These are phyloP conservation scores for Brachionus rubens DNA, from an alignment of 1,140 invertebrate genomes.

Conservation along the genomic window DNA sequence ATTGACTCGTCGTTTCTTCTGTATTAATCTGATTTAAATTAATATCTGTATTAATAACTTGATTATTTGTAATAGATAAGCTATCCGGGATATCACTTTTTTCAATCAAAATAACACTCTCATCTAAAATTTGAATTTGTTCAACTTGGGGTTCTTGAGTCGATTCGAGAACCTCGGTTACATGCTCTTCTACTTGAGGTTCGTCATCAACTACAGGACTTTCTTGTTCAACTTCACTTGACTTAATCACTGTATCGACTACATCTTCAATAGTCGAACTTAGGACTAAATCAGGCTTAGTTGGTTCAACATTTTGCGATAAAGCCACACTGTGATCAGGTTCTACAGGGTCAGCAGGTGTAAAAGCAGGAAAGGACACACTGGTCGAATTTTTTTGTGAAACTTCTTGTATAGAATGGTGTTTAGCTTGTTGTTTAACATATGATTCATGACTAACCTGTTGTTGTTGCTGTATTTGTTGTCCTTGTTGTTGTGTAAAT, in stretches of 20 bases:
- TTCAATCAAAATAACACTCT: background rate
- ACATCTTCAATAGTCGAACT: no score
- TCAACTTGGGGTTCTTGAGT: background rate
- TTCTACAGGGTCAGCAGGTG: background rate
- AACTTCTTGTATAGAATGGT: background rate
- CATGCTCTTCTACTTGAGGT: background rate
- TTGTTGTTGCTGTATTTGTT: background rate
- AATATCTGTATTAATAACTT: conserved; percentile 36
- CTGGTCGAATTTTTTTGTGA: background rate
- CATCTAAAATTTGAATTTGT: background rate
- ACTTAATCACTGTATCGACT: no score
- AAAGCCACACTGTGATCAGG: no score
- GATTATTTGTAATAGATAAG: background rate
- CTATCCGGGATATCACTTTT: conserved; percentile 6
- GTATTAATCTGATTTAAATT: conserved; percentile 23
- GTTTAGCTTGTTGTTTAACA: conserved; percentile 15
- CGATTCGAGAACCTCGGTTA: background rate
- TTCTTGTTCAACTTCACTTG: background rate
- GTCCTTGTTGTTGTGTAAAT: no score
- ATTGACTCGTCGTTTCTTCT: background rate
- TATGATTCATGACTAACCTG: conserved; percentile 30
- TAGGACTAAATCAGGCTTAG: no score
- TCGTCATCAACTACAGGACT: background rate
- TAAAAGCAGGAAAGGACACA: conserved; percentile 1
- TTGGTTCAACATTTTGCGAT: no score